Evolutionary conservation across 30 jellyfish, hydroid and myxozoan genomes (phyloP).

Genomic region (Nemopilema nomurai): DNA sequence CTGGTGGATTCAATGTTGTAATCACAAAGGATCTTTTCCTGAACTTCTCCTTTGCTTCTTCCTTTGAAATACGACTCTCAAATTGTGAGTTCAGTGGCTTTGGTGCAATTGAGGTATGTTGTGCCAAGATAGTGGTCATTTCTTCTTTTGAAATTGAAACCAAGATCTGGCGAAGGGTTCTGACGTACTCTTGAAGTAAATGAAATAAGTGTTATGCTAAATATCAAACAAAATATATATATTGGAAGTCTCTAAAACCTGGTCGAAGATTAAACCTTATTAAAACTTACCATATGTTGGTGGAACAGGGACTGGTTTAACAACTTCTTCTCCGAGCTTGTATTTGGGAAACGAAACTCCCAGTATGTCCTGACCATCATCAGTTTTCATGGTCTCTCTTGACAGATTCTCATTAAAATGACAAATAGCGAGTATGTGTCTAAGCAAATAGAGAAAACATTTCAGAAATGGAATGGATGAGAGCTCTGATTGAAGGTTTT

Average conservation of each 20-base stretch:
- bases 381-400: neutral
- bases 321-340: slow-evolving; percentile 38
- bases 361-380: slow-evolving; percentile 11
- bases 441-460: neutral
- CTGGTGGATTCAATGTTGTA: slow-evolving; percentile 8
- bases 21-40: neutral
- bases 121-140: neutral
- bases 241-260: too few relatives aligned
- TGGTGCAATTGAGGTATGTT: too few relatives aligned
- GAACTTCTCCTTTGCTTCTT: too few relatives aligned
- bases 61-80: too few relatives aligned
- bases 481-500: neutral
- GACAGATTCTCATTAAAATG: slow-evolving; percentile 34
- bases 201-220: too few relatives aligned
- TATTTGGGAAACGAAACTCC: slow-evolving; percentile 25
- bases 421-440: slow-evolving; percentile 39
- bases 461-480: neutral
- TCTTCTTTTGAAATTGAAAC: too few relatives aligned
- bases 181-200: too few relatives aligned
- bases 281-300: slow-evolving; percentile 19
- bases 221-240: too few relatives aligned
- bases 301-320: slow-evolving; percentile 17
- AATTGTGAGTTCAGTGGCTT: too few relatives aligned
- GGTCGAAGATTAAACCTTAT: neutral
- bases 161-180: too few relatives aligned